Evolutionary conservation across 2,888 invertebrate species (phyloP), one percentile per base, ranked within the genome.

Genomic region (Philonicus albiceps): DNA sequence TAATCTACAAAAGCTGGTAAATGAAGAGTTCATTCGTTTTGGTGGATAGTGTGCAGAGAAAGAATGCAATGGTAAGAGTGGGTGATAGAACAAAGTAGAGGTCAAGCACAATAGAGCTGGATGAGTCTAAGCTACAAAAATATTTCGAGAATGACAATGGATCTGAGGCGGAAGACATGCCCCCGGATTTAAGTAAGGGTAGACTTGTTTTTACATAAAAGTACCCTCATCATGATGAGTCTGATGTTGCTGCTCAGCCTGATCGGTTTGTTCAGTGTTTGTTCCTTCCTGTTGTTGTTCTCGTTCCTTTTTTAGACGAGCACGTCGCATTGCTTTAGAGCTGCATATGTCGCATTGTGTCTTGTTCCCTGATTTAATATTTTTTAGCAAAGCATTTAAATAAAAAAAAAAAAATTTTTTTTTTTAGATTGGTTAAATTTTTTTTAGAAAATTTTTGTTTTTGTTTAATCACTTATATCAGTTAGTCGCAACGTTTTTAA

Each of bases 311-410:
- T 95, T 95, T 91, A 94, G 92, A 88, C 94, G 93, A 90, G 94
- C 93, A 93, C 94, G 96, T 93, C 95, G 95, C 92, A 94, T 93
- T 90, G 94, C 94, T 93, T 96, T 96, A 90, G 95, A 94, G 93
- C 94, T 95, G 95, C 97, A 97, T 92, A 96, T 94, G 93, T 97
- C 96, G 93, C 97, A 97, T 92, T 96, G 94, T 90, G 96, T 97
- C 95, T 96, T 96, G 95, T 97, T 97, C 97, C 97, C 97, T 97
- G 95, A 88, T 90, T 86, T 43, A 85, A 86, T 88, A 85, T 87
- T 88, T 86, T 72, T 88, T 81, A 64, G 81, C 81, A 81, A 81
- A 81, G 81, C 81, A 81, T 81, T 64, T 55, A 81, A 19, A 31
- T 55, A 43, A 13, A 43, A 43, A 43, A 43, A 40, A 81, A 64